Evolutionary conservation across 2,113 vertebrate species (phyloP).

Genomic region (Cottus gobio): DNA sequence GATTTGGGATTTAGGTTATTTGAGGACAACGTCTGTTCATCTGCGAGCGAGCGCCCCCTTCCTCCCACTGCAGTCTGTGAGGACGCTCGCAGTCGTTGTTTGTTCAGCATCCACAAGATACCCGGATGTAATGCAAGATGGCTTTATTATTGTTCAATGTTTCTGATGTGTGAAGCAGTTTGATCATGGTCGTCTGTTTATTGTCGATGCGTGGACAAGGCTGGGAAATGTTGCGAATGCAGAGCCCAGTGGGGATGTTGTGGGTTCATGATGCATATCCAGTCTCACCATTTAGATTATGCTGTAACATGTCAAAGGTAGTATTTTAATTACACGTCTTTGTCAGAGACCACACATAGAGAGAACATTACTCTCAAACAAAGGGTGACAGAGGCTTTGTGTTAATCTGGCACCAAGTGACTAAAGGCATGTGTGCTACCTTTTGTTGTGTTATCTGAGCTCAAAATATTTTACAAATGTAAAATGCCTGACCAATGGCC

Average conservation of each 20-base stretch:
- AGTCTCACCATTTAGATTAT: background rate
- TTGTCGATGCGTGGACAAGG: background rate
- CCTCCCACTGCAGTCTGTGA: slow-evolving; percentile 11
- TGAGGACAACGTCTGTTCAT: slow-evolving; percentile 53
- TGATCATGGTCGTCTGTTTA: background rate
- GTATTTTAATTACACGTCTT: background rate
- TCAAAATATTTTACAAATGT: background rate
- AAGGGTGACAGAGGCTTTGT: background rate
- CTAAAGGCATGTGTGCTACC: background rate
- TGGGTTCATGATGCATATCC: background rate
- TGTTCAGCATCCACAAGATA: background rate
- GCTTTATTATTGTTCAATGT: background rate
- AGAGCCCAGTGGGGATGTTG: background rate
- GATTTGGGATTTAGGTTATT: slow-evolving; percentile 36
- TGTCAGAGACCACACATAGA: too few relatives aligned
- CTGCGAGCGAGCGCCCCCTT: background rate
- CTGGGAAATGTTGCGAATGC: background rate
- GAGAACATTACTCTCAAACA: background rate
- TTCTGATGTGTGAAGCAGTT: background rate
- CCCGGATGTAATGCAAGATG: background rate
- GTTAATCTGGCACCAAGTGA: background rate
- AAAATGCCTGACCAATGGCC: background rate
- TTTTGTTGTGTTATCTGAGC: background rate
- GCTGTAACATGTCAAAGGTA: background rate
- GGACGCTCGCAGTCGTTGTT: slow-evolving; percentile 25